Evolutionary conservation across 2,888 invertebrate species (phyloP).

Genomic region (Mimumesa dahlbomi): DNA sequence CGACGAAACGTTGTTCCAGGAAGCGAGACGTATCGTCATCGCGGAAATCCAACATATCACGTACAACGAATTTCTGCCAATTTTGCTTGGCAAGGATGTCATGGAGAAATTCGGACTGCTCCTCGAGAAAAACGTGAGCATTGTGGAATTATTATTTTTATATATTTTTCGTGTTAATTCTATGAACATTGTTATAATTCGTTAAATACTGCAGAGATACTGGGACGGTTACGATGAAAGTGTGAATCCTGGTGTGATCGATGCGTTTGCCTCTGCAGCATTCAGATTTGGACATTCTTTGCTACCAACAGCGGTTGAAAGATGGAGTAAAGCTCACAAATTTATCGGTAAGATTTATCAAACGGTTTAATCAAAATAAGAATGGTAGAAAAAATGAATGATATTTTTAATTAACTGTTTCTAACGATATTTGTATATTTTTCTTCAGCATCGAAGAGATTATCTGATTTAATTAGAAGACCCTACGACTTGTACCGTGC

Average conservation of each 20-base stretch:
- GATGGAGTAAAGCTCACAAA: conserved; percentile 97
- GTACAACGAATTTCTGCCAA: conserved; percentile 94
- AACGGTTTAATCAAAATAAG: neutral
- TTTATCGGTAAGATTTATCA: conserved; percentile 87
- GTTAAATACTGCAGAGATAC: conserved; percentile 76
- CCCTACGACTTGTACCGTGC: conserved; percentile 95
- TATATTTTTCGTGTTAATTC: neutral
- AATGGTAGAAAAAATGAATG: neutral
- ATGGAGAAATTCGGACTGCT: conserved; percentile 95
- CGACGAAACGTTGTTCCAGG: conserved; percentile 95
- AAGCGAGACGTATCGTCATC: conserved; percentile 90
- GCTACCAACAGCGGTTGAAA: conserved; percentile 93
- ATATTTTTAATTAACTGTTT: neutral
- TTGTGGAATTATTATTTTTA: neutral
- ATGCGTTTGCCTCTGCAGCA: conserved; percentile 94
- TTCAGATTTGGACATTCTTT: conserved; percentile 96
- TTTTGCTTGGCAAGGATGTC: conserved; percentile 92
- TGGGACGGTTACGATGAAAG: conserved; percentile 92
- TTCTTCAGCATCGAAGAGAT: conserved; percentile 88
- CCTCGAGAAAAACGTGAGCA: conserved; percentile 87
- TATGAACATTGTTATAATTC: no score
- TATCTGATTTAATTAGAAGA: conserved; percentile 93
- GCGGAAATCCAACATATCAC: conserved; percentile 95
- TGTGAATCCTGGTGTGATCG: conserved; percentile 93
- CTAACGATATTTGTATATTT: neutral